These are phyloP conservation scores for Lampris incognitus DNA, from an alignment of 2,113 vertebrate species.

Conservation along the genomic window DNA sequence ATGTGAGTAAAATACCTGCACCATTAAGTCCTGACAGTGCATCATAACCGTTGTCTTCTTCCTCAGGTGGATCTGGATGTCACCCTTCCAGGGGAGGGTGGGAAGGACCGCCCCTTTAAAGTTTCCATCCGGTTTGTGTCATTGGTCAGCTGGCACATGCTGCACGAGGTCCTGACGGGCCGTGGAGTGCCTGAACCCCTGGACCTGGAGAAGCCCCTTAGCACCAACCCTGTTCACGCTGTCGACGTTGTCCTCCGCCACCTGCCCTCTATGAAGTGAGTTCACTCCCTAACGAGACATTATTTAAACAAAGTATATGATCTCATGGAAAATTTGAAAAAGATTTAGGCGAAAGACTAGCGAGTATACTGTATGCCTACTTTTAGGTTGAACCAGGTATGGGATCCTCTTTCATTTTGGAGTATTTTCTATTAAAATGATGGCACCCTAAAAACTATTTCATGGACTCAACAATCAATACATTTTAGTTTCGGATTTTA, in stretches of 20 bases:
- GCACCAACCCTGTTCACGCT: conserved; percentile 97
- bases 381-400: too few relatives aligned
- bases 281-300: not conserved
- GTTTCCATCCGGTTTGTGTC: conserved; percentile 95
- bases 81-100: conserved; percentile 95
- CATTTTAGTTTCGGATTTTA: too few relatives aligned
- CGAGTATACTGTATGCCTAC: too few relatives aligned
- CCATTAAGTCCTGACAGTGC: not conserved
- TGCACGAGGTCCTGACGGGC: conserved; percentile 95
- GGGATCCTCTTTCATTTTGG: too few relatives aligned
- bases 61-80: conserved; percentile 95
- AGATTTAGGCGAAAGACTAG: too few relatives aligned
- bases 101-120: conserved; percentile 97
- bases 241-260: conserved; percentile 97
- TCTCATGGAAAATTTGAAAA: too few relatives aligned
- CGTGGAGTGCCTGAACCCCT: conserved; percentile 87
- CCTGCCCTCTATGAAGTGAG: conserved; percentile 98
- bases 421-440: too few relatives aligned
- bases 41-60: not conserved
- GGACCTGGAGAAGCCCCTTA: conserved; percentile 96
- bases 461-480: too few relatives aligned
- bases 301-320: too few relatives aligned
- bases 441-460: too few relatives aligned
- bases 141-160: conserved; percentile 95
- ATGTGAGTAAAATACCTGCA: too few relatives aligned